Conservation (phyloP, 35 echinoderm and acorn worm species). For the Nesometra sesokonis region DNA sequence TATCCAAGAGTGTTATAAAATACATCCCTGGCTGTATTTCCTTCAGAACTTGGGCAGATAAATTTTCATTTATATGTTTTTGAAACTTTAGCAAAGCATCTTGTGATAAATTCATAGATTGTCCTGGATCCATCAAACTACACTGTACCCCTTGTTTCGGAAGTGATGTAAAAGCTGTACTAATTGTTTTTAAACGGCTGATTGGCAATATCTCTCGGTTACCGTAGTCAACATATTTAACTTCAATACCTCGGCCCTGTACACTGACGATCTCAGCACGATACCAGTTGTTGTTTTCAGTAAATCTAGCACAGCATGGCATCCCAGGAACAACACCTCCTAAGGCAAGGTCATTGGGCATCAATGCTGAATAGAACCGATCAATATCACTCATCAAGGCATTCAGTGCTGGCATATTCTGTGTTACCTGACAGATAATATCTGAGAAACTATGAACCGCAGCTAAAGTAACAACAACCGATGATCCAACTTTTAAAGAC, state of each 20-base stretch:
- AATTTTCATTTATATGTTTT: background rate
- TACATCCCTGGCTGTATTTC: background rate
- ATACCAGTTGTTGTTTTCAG: background rate
- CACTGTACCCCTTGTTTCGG: background rate
- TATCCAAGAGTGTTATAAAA: background rate
- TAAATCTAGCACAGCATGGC: background rate
- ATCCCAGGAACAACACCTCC: background rate
- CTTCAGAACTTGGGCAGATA: background rate
- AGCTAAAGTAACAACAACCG: background rate
- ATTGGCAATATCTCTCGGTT: background rate
- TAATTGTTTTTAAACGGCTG: background rate
- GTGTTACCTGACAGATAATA: background rate
- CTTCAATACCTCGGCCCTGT: background rate
- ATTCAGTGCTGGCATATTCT: background rate
- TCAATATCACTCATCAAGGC: background rate
- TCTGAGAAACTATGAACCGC: background rate
- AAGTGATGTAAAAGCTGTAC: background rate
- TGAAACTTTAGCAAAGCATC: background rate
- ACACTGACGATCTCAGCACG: background rate
- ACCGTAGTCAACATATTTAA: conserved; percentile 4
- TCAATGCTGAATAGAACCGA: background rate
- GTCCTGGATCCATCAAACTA: background rate
- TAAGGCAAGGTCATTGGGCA: background rate
- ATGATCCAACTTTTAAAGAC: background rate
- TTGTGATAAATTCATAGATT: too few species aligned